A percentile compares a stretch with the other conserved stretches of the same genome.
Evolutionary conservation across 2,888 invertebrate genomes (phyloP).

Genomic region (Hyppa rectilinea): DNA sequence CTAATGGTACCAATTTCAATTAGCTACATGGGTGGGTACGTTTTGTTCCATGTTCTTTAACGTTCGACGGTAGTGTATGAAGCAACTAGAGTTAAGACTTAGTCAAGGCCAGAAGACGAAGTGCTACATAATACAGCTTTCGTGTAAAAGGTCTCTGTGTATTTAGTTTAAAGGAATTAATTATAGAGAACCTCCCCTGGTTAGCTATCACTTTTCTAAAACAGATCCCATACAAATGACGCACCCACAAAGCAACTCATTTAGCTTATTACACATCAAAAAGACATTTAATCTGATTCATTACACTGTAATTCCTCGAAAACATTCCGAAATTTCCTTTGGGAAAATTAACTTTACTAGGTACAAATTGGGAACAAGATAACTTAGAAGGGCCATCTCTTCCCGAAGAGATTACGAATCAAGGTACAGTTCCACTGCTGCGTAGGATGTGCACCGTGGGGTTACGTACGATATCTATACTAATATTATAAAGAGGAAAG

Average conservation of each 20-base stretch:
- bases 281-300: slow-evolving; percentile 28
- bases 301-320: slow-evolving; percentile 5
- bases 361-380: slow-evolving; percentile 27
- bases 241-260: neutral
- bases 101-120: neutral
- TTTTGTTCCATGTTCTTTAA: too few relatives aligned
- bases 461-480: too few relatives aligned
- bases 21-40: too few relatives aligned
- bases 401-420: slow-evolving; percentile 14
- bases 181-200: neutral
- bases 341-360: slow-evolving; percentile 7
- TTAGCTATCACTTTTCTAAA: neutral
- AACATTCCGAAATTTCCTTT: slow-evolving; percentile 2
- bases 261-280: slow-evolving; percentile 1
- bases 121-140: neutral
- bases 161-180: neutral
- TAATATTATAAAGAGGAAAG: too few relatives aligned
- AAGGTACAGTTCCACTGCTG: slow-evolving; percentile 2
- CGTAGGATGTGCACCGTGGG: neutral
- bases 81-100: too few relatives aligned
- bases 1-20: too few relatives aligned
- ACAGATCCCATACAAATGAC: neutral
- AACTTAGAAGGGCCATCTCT: neutral
- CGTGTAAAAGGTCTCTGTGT: neutral
- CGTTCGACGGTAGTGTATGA: too few relatives aligned